Base-by-base conservation (phyloP, 2,113 vertebrate species). In the Nycticorax nycticorax region DNA sequence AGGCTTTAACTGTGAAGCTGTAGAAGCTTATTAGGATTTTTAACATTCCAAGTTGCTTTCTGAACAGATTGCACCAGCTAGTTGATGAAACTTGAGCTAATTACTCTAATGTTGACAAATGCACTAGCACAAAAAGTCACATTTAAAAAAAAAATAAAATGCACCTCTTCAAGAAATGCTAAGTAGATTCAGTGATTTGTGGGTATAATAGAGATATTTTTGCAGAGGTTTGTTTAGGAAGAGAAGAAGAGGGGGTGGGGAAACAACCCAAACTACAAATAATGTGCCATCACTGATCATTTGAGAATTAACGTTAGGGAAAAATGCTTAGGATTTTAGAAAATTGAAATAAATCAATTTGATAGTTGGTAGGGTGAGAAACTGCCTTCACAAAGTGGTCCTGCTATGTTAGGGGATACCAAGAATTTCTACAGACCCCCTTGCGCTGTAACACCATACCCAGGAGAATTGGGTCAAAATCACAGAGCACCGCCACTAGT, bases 71-170 rank as follows among this genome's bases (percentile, higher is more conserved):
- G 98, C 95, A 89, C 67, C 84, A 98, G 95, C 96, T 96, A 98
- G 98, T 84, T 98, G 98, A 98, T 98, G 97, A 98, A 98, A 98
- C 94, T 97, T 97, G 92, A 98, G 96, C 97, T 98, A 98, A 98
- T 98, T 98, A 98, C 96, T 96, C 97, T 98, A 98, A 98, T 98
- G 97, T 97, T 98, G 98, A 98, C 97, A 98, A 98, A 98, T 98
- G 96, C 64, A 96, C 89, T 96, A 94, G 95, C 91, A 95, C 87
- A 95, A 97, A 97, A 97, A 97, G 86, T 93, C 96, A 97, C 91
- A 95, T 96, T 95, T 93, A 80, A 90, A 83, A 96, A 95, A 45
- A 84, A 92, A 93, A 96, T 96, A 53, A 97, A 96, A 96, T 92
- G 57, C 76, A 97, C 79, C 91, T 97, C 96, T 98, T 97, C 89